Conservation (phyloP, 2,113 vertebrate species). For the Tychaedon coryphoeus region DNA sequence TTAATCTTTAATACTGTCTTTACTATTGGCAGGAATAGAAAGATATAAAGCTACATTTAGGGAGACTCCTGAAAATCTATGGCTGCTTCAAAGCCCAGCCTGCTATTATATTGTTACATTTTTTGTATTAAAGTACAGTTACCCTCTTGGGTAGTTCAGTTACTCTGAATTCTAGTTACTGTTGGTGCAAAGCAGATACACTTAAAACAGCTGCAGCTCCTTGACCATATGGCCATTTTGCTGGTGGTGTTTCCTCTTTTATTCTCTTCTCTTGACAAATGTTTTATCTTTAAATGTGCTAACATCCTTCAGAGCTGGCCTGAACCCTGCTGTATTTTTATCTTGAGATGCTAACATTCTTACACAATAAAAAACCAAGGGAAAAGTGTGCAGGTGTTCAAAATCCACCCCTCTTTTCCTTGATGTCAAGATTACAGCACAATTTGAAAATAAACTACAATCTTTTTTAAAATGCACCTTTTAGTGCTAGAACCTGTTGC, state of each 20-base stretch:
- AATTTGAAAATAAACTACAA: neutral
- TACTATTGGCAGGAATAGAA: neutral
- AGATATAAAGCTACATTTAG: neutral
- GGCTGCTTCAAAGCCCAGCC: slow-evolving; percentile 35
- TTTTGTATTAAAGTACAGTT: slow-evolving; percentile 54
- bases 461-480: neutral
- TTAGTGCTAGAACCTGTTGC: neutral
- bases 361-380: neutral
- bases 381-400: neutral
- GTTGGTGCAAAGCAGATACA: slow-evolving; percentile 45
- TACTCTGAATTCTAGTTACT: slow-evolving; percentile 44
- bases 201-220: slow-evolving; percentile 63
- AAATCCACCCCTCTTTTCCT: neutral
- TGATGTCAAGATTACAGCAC: neutral
- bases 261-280: slow-evolving; percentile 45
- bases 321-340: slow-evolving; percentile 33
- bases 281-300: slow-evolving; percentile 47
- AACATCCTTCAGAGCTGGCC: slow-evolving; percentile 30
- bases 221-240: slow-evolving; percentile 62
- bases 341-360: neutral
- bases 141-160: neutral
- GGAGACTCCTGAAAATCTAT: neutral
- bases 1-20: neutral
- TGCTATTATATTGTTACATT: slow-evolving; percentile 37
- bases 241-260: slow-evolving; percentile 51